These are phyloP conservation scores for Morbakka virulenta DNA, from an alignment of 30 jellyfish, hydroid and myxozoan species.

Conservation along the genomic window DNA sequence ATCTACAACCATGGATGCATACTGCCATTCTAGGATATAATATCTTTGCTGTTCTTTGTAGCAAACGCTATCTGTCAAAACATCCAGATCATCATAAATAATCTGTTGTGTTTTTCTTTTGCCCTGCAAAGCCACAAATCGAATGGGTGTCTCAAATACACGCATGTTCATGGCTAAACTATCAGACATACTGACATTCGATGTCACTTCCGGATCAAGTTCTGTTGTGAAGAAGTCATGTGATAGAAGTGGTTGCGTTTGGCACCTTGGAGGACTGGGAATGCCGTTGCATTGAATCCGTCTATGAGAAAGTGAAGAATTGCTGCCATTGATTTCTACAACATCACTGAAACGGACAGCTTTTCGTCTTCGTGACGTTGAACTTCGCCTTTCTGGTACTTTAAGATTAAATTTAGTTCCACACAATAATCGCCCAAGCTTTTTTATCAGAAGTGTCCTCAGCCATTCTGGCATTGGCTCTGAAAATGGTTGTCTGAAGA, in stretches of 20 bases:
- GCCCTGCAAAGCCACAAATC: constrained; percentile 7
- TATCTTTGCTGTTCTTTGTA: constrained; percentile 28
- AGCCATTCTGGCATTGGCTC: constrained; percentile 73
- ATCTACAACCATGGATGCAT: constrained; percentile 66
- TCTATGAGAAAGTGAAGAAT: background rate
- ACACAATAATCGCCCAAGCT: constrained; percentile 47
- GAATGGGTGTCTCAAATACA: background rate
- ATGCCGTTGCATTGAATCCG: background rate
- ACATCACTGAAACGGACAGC: constrained; percentile 64
- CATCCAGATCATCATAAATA: constrained; percentile 26
- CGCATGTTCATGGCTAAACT: background rate
- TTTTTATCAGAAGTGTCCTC: constrained; percentile 35
- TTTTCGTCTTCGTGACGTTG: constrained; percentile 33
- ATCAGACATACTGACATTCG: background rate
- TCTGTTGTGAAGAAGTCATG: background rate
- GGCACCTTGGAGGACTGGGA: background rate
- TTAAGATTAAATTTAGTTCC: constrained; percentile 9
- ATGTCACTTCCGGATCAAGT: background rate
- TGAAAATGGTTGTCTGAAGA: constrained; percentile 48
- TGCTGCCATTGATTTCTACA: constrained; percentile 54
- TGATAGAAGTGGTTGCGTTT: background rate
- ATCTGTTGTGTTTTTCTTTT: constrained; percentile 23
- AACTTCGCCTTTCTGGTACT: background rate
- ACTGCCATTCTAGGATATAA: constrained; percentile 51
- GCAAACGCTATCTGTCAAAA: constrained; percentile 21